A percentile compares a stretch with the other conserved stretches of the same genome.
phyloP scores from a whole-genome alignment of 2,888 invertebrate genomes.

The Sylvicola fuscatus region DNA sequence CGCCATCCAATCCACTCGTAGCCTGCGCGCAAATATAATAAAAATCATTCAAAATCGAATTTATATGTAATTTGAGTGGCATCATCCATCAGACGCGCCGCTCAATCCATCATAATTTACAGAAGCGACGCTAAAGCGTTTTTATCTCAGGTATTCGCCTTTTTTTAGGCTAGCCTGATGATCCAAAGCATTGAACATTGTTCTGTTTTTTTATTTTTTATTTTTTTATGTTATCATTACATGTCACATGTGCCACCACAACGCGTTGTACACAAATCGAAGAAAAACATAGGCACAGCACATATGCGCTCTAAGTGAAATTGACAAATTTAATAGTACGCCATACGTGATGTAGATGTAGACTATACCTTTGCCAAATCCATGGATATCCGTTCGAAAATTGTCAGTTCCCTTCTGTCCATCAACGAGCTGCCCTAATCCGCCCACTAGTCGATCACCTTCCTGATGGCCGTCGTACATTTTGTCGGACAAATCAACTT shows the following conservation, averaged over 20 bases:
- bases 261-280: too few relatives aligned
- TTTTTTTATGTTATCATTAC: too few relatives aligned
- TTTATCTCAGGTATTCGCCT: too few relatives aligned
- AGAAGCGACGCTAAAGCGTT: too few relatives aligned
- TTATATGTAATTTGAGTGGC: constrained; percentile 1
- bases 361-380: constrained; percentile 40
- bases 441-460: constrained; percentile 39
- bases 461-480: constrained; percentile 57
- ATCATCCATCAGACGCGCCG: background rate
- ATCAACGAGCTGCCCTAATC: constrained; percentile 61
- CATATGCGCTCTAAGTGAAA: too few relatives aligned
- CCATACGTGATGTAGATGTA: too few relatives aligned
- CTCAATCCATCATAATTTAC: background rate
- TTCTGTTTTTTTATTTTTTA: too few relatives aligned
- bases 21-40: constrained; percentile 26
- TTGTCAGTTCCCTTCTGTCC: constrained; percentile 55
- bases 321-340: too few relatives aligned
- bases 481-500: constrained; percentile 55
- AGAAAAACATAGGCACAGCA: too few relatives aligned
- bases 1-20: constrained; percentile 76
- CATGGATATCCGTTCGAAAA: constrained; percentile 43
- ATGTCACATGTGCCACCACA: too few relatives aligned
- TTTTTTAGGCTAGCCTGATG: too few relatives aligned
- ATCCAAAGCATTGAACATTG: too few relatives aligned
- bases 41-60: constrained; percentile 2